phyloP scores from a whole-genome alignment of 2,113 vertebrate genomes.

The Apteryx mantelli region DNA sequence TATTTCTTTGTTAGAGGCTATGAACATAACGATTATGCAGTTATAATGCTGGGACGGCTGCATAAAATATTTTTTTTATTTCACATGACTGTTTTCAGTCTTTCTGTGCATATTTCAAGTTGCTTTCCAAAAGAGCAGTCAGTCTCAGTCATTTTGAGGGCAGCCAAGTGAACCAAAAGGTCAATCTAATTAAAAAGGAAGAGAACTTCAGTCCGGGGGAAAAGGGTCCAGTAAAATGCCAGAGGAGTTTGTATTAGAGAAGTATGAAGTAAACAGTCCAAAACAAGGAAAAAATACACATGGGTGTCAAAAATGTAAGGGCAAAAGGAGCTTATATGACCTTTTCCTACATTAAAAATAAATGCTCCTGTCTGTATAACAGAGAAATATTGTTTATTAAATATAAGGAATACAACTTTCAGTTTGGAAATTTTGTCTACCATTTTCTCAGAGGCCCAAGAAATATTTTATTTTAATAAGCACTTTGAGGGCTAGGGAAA shows the following conservation, averaged over 20 bases:
- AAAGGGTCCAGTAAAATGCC: slow-evolving; percentile 71
- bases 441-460: neutral
- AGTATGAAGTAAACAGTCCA: slow-evolving; percentile 69
- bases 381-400: slow-evolving; percentile 42
- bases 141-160: slow-evolving; percentile 77
- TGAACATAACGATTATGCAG: slow-evolving; percentile 65
- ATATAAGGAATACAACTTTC: slow-evolving; percentile 44
- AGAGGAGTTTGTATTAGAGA: slow-evolving; percentile 66
- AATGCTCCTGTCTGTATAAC: slow-evolving; percentile 46
- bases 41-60: slow-evolving; percentile 46
- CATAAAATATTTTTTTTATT: slow-evolving; percentile 72
- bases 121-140: slow-evolving; percentile 66
- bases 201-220: slow-evolving; percentile 67
- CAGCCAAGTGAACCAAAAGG: slow-evolving; percentile 78
- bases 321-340: slow-evolving; percentile 50
- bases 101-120: slow-evolving; percentile 64
- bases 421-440: slow-evolving; percentile 18
- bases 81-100: slow-evolving; percentile 70
- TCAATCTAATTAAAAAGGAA: slow-evolving; percentile 82
- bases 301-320: slow-evolving; percentile 65
- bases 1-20: slow-evolving; percentile 71
- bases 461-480: slow-evolving; percentile 47
- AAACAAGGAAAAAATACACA: slow-evolving; percentile 66
- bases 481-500: neutral
- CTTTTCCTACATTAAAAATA: slow-evolving; percentile 69